These are phyloP conservation scores for Prosopocoilus inquinatus DNA, from an alignment of 2,888 invertebrate species.

Conservation along the genomic window DNA sequence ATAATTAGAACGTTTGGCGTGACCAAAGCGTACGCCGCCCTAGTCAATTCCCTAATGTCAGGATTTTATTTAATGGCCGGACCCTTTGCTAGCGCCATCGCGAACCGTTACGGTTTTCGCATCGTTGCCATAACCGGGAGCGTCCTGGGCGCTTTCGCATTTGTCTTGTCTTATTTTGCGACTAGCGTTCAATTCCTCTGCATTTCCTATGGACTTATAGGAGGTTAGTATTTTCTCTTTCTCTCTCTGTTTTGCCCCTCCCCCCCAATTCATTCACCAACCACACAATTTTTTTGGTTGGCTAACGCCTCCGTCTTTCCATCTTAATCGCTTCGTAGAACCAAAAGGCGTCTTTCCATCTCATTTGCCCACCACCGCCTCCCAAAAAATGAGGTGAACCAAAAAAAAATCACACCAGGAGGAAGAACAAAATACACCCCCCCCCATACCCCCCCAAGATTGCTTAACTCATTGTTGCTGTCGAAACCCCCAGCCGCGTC, in stretches of 20 bases:
- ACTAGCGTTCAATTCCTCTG: conserved; percentile 61
- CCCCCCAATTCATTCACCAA: no score
- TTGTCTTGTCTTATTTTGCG: conserved; percentile 43
- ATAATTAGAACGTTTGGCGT: conserved; percentile 62
- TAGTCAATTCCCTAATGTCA: conserved; percentile 79
- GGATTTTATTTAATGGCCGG: conserved; percentile 51
- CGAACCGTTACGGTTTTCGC: conserved; percentile 88
- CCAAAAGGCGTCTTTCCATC: no score
- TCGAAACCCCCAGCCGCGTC: not conserved
- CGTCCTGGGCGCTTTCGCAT: conserved; percentile 66
- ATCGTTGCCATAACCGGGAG: conserved; percentile 79
- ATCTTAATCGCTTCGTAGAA: no score
- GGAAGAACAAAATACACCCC: no score
- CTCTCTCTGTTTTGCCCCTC: no score
- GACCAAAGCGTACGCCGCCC: conserved; percentile 53
- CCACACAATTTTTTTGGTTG: no score
- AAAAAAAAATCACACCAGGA: no score
- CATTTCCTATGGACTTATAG: conserved; percentile 78
- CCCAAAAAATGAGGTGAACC: no score
- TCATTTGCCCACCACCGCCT: no score
- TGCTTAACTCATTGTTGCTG: no score
- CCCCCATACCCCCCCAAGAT: no score
- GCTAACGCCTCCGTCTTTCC: no score
- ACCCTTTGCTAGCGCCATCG: conserved; percentile 86
- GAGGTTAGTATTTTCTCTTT: conserved; percentile 59